Percentiles rank a stretch among this genome's conserved stretches.
These are phyloP conservation scores for Zaprionus kolodkinae DNA, from an alignment of 1,140 invertebrate genomes.

Conservation along the genomic window DNA sequence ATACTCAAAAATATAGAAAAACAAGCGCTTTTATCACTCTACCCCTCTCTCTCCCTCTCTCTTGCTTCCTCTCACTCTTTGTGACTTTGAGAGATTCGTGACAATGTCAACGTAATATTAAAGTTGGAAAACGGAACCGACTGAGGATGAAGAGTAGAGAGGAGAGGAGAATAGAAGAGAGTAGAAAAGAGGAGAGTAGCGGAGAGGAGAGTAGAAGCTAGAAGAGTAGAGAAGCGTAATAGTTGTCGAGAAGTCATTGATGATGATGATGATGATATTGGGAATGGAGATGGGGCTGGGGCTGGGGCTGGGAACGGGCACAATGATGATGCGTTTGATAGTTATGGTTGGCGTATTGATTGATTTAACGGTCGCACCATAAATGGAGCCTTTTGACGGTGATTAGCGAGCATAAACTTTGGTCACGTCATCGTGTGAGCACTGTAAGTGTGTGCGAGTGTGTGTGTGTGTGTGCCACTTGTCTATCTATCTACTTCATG, in stretches of 20 bases:
- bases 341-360: constrained; percentile 45
- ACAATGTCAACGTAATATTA: constrained; percentile 36
- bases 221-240: too few relatives aligned
- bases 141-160: too few relatives aligned
- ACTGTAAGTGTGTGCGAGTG: constrained; percentile 28
- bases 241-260: background rate
- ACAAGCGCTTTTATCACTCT: background rate
- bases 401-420: constrained; percentile 36
- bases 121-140: background rate
- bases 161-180: too few relatives aligned
- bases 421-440: constrained; percentile 56
- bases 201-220: too few relatives aligned
- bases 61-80: constrained; percentile 5
- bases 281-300: too few relatives aligned
- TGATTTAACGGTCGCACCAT: constrained; percentile 57
- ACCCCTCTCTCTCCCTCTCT: too few relatives aligned
- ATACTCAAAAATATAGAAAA: constrained; percentile 1
- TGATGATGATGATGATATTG: background rate
- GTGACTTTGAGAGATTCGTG: constrained; percentile 45
- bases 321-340: constrained; percentile 24
- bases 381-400: constrained; percentile 39
- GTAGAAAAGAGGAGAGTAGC: too few relatives aligned
- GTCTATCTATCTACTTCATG: background rate
- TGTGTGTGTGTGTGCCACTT: constrained; percentile 14
- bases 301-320: too few relatives aligned